Percentiles rank a stretch among this genome's conserved stretches.
Conservation (phyloP, 2,113 vertebrate genomes). For the Laterallus jamaicensis region DNA sequence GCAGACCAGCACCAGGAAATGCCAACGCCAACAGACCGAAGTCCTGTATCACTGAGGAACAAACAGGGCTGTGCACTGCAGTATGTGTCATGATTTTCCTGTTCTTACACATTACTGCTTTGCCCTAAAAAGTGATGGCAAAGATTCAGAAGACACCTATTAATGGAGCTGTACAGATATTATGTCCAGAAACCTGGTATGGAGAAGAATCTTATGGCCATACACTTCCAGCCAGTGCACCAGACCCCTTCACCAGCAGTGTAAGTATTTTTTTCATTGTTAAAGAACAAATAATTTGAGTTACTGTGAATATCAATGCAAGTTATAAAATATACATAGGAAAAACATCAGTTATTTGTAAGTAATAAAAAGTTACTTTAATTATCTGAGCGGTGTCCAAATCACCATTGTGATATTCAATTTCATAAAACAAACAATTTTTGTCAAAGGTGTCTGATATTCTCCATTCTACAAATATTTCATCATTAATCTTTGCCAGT, state of each 20-base stretch:
- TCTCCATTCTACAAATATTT: slow-evolving; percentile 35
- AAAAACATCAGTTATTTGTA: background rate
- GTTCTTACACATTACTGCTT: background rate
- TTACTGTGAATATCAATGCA: background rate
- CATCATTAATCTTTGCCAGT: background rate
- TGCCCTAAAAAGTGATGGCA: background rate
- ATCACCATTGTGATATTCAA: background rate
- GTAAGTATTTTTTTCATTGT: background rate
- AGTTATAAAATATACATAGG: background rate
- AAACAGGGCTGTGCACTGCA: background rate
- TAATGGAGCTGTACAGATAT: background rate
- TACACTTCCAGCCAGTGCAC: background rate
- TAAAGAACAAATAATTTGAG: background rate
- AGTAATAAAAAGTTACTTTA: slow-evolving; percentile 14
- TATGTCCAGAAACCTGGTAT: background rate
- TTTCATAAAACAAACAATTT: slow-evolving; percentile 16
- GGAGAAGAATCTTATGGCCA: background rate
- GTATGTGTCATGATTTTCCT: background rate
- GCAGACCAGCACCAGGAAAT: background rate
- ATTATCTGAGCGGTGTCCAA: background rate
- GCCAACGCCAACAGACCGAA: background rate
- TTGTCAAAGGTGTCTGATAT: background rate
- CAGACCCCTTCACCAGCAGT: background rate
- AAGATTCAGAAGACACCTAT: background rate
- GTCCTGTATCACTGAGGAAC: background rate